Evolutionary conservation across 2,888 invertebrate species (phyloP).

Genomic region (Furcula furcula): DNA sequence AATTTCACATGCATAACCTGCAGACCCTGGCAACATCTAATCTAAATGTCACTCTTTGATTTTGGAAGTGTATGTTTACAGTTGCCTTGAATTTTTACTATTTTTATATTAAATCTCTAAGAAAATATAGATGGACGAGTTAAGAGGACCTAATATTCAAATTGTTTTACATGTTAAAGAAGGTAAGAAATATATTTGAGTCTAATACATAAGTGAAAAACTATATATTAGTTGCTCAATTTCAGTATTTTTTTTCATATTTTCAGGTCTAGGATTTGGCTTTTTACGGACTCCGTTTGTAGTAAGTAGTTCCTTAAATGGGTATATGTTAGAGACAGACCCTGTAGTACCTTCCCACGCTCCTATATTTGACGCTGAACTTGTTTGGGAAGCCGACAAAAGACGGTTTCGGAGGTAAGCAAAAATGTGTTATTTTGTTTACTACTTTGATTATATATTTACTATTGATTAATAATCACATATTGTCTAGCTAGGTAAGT

Average conservation of each 20-base stretch:
- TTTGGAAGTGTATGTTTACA: constrained; percentile 51
- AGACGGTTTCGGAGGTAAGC: constrained; percentile 84
- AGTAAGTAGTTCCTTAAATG: constrained; percentile 84
- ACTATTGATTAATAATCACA: too few species aligned
- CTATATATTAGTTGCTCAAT: not conserved
- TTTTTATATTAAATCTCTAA: constrained; percentile 30
- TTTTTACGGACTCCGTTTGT: constrained; percentile 77
- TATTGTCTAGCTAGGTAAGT: too few species aligned
- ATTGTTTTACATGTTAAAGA: constrained; percentile 85
- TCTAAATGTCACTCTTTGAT: constrained; percentile 31
- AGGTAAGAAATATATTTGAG: constrained; percentile 55
- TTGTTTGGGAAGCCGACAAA: constrained; percentile 90
- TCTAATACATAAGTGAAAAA: not conserved
- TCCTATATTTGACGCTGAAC: constrained; percentile 86
- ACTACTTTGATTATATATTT: too few species aligned
- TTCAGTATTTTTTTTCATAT: too few species aligned
- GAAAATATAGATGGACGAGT: constrained; percentile 81
- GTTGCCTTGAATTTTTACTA: constrained; percentile 50
- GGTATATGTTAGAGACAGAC: constrained; percentile 86
- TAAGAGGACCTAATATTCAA: constrained; percentile 83
- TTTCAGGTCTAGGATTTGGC: constrained; percentile 81
- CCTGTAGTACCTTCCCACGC: constrained; percentile 79
- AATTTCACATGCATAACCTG: too few species aligned
- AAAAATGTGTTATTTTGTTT: constrained; percentile 1
- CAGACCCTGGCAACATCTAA: constrained; percentile 13